Evolutionary conservation across 2,113 vertebrate genomes (phyloP).

Genomic region (Otocyon megalotis): DNA sequence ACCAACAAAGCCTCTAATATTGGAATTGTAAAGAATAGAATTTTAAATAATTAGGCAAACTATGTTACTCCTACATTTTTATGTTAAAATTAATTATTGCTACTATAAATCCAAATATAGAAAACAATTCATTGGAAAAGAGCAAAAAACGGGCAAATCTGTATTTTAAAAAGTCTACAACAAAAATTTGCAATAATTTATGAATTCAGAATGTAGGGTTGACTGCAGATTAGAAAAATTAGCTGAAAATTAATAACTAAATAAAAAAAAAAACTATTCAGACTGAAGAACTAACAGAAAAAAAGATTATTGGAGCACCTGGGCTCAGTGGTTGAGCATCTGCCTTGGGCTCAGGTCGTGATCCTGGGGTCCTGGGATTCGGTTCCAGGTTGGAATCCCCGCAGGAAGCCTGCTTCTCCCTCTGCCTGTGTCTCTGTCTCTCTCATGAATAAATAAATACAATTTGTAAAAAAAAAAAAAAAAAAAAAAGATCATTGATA

Average conservation of each 20-base stretch:
- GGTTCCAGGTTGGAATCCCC: no score
- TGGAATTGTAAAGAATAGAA: not conserved
- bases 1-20: not conserved
- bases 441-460: no score
- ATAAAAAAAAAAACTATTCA: not conserved
- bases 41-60: not conserved
- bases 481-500: not conserved
- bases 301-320: not conserved
- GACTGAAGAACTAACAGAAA: not conserved
- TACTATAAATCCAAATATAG: not conserved
- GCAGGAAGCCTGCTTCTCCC: no score
- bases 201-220: not conserved
- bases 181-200: not conserved
- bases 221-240: not conserved
- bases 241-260: not conserved
- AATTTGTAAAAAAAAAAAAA: not conserved
- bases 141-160: not conserved
- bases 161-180: not conserved
- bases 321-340: no score
- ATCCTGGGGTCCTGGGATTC: no score
- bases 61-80: not conserved
- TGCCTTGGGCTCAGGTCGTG: no score
- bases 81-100: not conserved
- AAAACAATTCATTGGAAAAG: not conserved
- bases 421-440: no score